Base-by-base conservation (phyloP, 30 jellyfish, hydroid and myxozoan species). In the Cassiopea xamachana region DNA sequence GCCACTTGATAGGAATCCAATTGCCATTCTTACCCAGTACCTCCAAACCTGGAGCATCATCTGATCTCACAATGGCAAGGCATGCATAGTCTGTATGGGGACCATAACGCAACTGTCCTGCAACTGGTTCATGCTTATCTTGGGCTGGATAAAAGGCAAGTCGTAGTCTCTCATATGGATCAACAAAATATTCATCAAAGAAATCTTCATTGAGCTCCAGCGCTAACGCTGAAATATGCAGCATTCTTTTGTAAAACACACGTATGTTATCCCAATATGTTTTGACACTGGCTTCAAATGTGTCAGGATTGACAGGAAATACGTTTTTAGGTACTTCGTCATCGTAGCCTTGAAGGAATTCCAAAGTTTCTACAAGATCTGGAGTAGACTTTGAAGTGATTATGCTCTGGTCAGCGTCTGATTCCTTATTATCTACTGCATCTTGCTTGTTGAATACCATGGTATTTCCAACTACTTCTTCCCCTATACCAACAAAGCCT, bases 51-150 rank as follows among this genome's bases (percentile, higher is more conserved):
- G 95, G 89, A 45, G 94, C 83, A 72, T 79, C 90, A 46, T 88
- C 95, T 44, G 88, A 83, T 69, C 70, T 78, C 16, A 88, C 95
- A 17, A 88, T 71, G 80, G 95, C 95, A 69, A 88, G 61, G 73
- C 87, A 88, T 5, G 89, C 95, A 71, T 88, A 88, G 55, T 88
- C 95, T 1, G 95, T 88, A 60, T 88, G 95, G 46, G 95, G 90
- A 8, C 95, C 95, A 80, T 88, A 88, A 3, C 95, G 62, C 69
- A 88, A 46, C 43, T 88, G 95, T 14, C 88, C 87, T 5, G 90
- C 73, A 43, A 46, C 46, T 50, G 95, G 90, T 74, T 79, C 62
- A 2, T 27, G 61, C 50, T 43, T 70, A 49, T 78, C 95, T 60
- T 88, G 95, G 8, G 87, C 87, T 9, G 95, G 95, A 50, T 88